phyloP scores from a whole-genome alignment of 2,797 vertebrate species.

The Clarias laeviceps region DNA sequence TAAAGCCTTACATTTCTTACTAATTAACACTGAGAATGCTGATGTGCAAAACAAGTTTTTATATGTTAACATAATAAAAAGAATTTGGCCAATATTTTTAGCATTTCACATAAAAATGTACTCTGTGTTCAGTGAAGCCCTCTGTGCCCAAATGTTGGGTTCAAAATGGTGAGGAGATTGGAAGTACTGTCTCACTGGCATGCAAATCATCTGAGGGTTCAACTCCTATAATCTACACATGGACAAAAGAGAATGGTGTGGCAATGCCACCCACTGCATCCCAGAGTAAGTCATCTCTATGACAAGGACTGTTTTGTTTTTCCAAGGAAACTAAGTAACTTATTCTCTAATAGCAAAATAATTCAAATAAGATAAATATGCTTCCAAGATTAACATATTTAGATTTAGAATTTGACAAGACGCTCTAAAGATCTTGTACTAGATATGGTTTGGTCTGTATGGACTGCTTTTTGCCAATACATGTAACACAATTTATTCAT shows the following conservation, averaged over 20 bases:
- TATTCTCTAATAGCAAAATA: background rate
- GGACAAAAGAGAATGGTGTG: conserved; percentile 69
- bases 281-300: conserved; percentile 52
- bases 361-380: background rate
- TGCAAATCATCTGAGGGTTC: conserved; percentile 70
- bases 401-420: background rate
- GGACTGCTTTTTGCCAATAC: background rate
- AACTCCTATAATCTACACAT: conserved; percentile 69
- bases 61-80: background rate
- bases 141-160: conserved; percentile 78
- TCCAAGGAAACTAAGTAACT: background rate
- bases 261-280: conserved; percentile 64
- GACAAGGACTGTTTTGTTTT: background rate
- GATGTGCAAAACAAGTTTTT: background rate
- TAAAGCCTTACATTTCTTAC: background rate
- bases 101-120: background rate
- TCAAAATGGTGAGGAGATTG: conserved; percentile 71
- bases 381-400: background rate
- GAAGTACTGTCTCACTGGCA: conserved; percentile 65
- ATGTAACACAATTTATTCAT: background rate
- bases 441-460: background rate
- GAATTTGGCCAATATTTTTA: background rate
- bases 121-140: conserved; percentile 65
- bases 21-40: no score
- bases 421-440: background rate